Conservation (phyloP, 2,888 invertebrate genomes). For the Coremacera marginata region DNA sequence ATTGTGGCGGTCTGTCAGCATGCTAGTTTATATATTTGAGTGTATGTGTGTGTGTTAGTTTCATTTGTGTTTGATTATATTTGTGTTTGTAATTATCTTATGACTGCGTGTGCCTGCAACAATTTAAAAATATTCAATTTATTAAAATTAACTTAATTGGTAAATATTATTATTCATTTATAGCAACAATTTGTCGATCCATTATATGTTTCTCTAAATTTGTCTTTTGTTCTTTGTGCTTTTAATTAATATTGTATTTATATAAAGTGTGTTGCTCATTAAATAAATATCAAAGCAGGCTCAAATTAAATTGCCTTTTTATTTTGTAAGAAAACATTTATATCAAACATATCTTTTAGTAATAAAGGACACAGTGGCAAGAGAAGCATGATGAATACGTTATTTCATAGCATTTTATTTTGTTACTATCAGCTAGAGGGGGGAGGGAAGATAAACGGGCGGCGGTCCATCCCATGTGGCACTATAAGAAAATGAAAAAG, state of each 20-base stretch:
- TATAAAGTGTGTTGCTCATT: background rate
- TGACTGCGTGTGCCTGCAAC: slow-evolving; percentile 35
- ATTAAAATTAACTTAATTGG: slow-evolving; percentile 65
- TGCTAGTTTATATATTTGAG: background rate
- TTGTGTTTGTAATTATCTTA: slow-evolving; percentile 58
- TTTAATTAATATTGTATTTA: background rate
- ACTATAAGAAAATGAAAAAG: no score
- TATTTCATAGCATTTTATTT: no score
- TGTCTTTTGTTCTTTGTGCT: background rate
- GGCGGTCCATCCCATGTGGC: no score
- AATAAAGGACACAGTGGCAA: no score
- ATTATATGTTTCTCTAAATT: no score
- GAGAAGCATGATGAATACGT: no score
- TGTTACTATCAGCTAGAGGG: no score
- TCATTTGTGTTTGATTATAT: slow-evolving; percentile 50
- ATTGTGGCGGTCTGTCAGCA: background rate
- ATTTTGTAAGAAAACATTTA: no score
- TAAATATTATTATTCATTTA: slow-evolving; percentile 65
- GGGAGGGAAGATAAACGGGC: no score
- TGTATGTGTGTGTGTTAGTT: background rate
- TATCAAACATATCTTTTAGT: no score
- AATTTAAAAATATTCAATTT: slow-evolving; percentile 62
- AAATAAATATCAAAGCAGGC: background rate
- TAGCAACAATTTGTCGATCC: slow-evolving; percentile 33
- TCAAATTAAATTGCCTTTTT: no score